phyloP scores from a whole-genome alignment of 2,888 invertebrate genomes.

The Eupithecia subumbrata region DNA sequence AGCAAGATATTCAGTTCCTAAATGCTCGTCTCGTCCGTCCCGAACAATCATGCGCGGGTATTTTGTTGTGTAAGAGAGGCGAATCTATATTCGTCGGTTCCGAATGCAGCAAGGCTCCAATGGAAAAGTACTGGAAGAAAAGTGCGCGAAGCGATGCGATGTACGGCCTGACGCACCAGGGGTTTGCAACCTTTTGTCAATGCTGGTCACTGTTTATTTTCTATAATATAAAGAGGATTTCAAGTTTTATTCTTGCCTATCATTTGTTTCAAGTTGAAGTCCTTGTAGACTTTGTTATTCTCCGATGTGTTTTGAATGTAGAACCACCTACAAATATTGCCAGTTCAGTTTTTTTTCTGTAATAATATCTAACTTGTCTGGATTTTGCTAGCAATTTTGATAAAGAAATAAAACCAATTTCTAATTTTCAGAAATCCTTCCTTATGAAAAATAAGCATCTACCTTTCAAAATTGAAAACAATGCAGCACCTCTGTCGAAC shows the following conservation, averaged over 20 bases:
- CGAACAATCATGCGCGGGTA: conserved; percentile 34
- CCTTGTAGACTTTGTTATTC: background rate
- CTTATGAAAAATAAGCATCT: background rate
- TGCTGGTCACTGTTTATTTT: conserved; percentile 44
- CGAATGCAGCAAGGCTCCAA: conserved; percentile 57
- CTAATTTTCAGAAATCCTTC: background rate
- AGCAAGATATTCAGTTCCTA: conserved; percentile 37
- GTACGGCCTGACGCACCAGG: conserved; percentile 52
- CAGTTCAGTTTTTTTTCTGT: background rate
- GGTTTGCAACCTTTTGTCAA: conserved; percentile 58
- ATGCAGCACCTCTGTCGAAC: conserved; percentile 55
- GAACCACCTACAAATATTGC: background rate
- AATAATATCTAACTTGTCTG: background rate
- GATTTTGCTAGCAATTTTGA: background rate
- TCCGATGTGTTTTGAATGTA: background rate
- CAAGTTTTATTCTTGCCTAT: background rate
- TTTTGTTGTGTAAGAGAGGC: conserved; percentile 49
- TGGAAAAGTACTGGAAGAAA: conserved; percentile 77
- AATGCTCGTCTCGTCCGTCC: conserved; percentile 37
- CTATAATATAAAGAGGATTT: background rate
- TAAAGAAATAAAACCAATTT: background rate
- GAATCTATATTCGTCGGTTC: conserved; percentile 51
- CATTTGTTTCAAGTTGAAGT: background rate
- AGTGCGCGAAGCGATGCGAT: conserved; percentile 50
- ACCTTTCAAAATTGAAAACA: background rate